Evolutionary conservation across 1,140 invertebrate genomes (phyloP).

Genomic region (Drosophila paulistorum): DNA sequence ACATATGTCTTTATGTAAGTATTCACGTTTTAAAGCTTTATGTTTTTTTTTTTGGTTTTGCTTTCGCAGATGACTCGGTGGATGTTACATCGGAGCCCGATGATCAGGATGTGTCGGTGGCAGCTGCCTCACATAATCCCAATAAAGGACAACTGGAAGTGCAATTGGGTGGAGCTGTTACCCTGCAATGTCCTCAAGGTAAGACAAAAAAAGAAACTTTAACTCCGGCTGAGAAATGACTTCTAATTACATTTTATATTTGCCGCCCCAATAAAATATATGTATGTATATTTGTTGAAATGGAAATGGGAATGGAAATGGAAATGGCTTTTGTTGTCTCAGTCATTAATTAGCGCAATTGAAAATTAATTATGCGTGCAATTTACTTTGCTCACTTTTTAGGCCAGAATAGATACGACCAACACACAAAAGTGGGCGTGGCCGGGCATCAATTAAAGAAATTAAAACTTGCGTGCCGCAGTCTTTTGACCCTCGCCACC

Average conservation of each 20-base stretch:
- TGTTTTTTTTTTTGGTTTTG: conserved; percentile 23
- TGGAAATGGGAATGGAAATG: conserved; percentile 28
- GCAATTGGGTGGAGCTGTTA: conserved; percentile 91
- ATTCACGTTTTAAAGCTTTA: conserved; percentile 7
- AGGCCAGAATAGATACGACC: conserved; percentile 35
- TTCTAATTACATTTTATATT: conserved; percentile 68
- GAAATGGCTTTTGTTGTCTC: conserved; percentile 17
- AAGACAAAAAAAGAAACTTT: conserved; percentile 37
- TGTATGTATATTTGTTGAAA: conserved; percentile 31
- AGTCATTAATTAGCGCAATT: conserved; percentile 78
- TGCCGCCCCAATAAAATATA: conserved; percentile 1
- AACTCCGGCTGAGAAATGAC: conserved; percentile 17
- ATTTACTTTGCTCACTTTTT: conserved; percentile 73
- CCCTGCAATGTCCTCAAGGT: conserved; percentile 91
- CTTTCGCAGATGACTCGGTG: conserved; percentile 85
- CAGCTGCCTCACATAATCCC: conserved; percentile 81
- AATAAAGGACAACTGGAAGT: conserved; percentile 89
- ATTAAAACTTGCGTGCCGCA: conserved; percentile 74
- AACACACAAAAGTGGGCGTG: conserved; percentile 16
- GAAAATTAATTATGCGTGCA: conserved; percentile 81
- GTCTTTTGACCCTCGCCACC: neutral
- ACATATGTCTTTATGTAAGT: conserved; percentile 35
- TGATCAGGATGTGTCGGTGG: conserved; percentile 82
- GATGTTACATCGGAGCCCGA: conserved; percentile 85
- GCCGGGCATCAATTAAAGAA: conserved; percentile 75